These are phyloP conservation scores for Dipodomys merriami DNA, from an alignment of 2,113 vertebrate genomes.

Conservation along the genomic window DNA sequence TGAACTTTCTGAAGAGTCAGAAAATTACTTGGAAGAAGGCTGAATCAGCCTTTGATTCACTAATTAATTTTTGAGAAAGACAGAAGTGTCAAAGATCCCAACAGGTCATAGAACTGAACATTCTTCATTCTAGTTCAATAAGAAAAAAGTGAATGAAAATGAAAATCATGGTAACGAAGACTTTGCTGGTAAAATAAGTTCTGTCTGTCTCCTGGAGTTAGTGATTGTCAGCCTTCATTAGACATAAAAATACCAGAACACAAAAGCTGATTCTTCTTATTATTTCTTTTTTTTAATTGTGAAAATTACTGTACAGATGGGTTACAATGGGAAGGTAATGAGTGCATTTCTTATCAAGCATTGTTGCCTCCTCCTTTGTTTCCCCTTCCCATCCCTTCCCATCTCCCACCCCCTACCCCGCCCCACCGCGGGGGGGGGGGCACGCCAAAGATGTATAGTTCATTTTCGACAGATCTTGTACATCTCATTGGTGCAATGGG, in stretches of 20 bases:
- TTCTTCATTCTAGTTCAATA: slow-evolving; percentile 70
- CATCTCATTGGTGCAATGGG: too few relatives aligned
- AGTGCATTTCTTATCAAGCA: too few relatives aligned
- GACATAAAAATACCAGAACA: neutral
- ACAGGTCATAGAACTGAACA: slow-evolving; percentile 62
- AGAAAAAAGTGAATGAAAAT: slow-evolving; percentile 60
- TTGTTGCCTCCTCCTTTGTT: too few relatives aligned
- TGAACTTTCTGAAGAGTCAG: slow-evolving; percentile 72
- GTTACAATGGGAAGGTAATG: too few relatives aligned
- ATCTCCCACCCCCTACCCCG: too few relatives aligned
- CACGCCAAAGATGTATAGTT: too few relatives aligned
- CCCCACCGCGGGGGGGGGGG: too few relatives aligned
- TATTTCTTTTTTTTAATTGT: too few relatives aligned
- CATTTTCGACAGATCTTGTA: too few relatives aligned
- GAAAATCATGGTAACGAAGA: slow-evolving; percentile 45
- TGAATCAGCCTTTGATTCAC: slow-evolving; percentile 76
- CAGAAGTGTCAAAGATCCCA: slow-evolving; percentile 60
- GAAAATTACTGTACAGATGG: too few relatives aligned
- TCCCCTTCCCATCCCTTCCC: too few relatives aligned
- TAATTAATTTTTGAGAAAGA: slow-evolving; percentile 78
- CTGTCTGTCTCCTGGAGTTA: neutral
- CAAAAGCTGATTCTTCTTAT: neutral
- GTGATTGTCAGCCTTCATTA: neutral
- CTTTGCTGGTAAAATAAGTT: neutral
- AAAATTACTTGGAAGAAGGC: slow-evolving; percentile 75